Percentiles rank a stretch among this genome's conserved stretches.
Conservation (phyloP, 2,888 invertebrate species). For the Epsilonema sp. region DNA sequence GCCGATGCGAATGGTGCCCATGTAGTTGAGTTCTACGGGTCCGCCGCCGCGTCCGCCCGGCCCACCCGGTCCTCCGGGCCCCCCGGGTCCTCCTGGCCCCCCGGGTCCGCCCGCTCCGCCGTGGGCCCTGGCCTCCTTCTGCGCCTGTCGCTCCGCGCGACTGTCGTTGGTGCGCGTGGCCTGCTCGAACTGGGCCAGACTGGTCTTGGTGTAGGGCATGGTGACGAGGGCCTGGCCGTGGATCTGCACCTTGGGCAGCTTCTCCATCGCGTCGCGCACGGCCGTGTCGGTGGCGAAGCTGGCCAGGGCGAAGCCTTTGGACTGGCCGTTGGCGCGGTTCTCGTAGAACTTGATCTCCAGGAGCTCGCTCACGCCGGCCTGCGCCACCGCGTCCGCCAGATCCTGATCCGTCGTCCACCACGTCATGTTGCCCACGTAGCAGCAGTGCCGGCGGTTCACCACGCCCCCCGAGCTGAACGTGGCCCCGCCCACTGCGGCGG, state of each 20-base stretch:
- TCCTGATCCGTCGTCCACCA: constrained; percentile 57
- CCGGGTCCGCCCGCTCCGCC: constrained; percentile 6
- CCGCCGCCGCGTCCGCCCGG: background rate
- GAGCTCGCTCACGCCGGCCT: constrained; percentile 73
- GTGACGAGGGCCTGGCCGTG: constrained; percentile 88
- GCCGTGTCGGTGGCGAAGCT: constrained; percentile 79
- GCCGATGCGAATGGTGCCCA: constrained; percentile 6
- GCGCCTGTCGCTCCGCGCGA: background rate
- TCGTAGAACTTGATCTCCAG: constrained; percentile 98
- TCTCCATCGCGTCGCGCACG: constrained; percentile 68
- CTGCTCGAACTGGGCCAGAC: constrained; percentile 44
- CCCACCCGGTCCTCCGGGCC: constrained; percentile 7
- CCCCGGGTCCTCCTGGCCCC: background rate
- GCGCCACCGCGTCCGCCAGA: constrained; percentile 66
- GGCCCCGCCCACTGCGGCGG: background rate
- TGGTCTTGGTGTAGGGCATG: constrained; percentile 80
- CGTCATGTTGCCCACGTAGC: constrained; percentile 92
- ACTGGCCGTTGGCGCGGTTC: constrained; percentile 92
- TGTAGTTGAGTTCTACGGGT: constrained; percentile 1
- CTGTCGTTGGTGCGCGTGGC: background rate
- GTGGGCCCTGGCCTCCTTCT: constrained; percentile 1
- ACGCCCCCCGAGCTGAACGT: constrained; percentile 12
- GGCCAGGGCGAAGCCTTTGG: constrained; percentile 72
- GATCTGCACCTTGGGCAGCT: constrained; percentile 63
- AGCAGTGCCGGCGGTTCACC: constrained; percentile 40